phyloP scores from a whole-genome alignment of 1,140 invertebrate genomes.

The Drosophila ogumai region DNA sequence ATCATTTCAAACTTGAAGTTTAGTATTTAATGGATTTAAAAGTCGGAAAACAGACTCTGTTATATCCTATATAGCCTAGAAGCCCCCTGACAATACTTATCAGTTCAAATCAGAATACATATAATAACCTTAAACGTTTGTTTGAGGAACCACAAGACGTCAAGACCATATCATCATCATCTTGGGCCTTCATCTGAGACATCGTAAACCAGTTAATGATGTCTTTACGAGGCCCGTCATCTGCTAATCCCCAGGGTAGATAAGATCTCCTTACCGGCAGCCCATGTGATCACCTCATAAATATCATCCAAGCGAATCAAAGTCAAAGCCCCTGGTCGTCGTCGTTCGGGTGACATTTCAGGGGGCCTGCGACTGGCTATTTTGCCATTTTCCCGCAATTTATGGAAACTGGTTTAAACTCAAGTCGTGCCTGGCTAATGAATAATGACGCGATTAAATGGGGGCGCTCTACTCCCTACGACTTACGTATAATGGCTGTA shows the following conservation, averaged over 20 bases:
- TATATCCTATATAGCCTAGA: constrained; percentile 4
- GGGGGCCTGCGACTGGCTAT: background rate
- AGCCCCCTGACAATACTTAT: constrained; percentile 10
- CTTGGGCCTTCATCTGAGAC: constrained; percentile 12
- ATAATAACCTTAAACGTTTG: constrained; percentile 14
- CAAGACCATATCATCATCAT: constrained; percentile 30
- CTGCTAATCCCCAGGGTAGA: constrained; percentile 14
- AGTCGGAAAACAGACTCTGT: background rate
- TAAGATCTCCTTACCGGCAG: constrained; percentile 12
- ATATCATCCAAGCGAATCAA: constrained; percentile 34
- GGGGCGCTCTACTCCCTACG: constrained; percentile 11
- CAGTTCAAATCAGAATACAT: background rate
- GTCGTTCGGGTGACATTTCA: constrained; percentile 25
- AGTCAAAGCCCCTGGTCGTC: constrained; percentile 7
- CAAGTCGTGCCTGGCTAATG: constrained; percentile 30
- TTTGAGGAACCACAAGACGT: constrained; percentile 29
- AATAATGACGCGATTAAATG: constrained; percentile 30
- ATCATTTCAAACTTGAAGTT: constrained; percentile 1
- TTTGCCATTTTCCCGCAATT: constrained; percentile 33
- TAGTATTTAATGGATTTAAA: background rate
- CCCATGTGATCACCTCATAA: constrained; percentile 42
- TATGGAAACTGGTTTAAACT: constrained; percentile 36
- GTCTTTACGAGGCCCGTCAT: constrained; percentile 48
- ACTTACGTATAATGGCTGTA: constrained; percentile 6
- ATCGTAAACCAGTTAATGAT: constrained; percentile 67